Evolutionary conservation across 2,113 vertebrate species (phyloP), one percentile per base, ranked within the genome.

Genomic region (Grantiella picta): DNA sequence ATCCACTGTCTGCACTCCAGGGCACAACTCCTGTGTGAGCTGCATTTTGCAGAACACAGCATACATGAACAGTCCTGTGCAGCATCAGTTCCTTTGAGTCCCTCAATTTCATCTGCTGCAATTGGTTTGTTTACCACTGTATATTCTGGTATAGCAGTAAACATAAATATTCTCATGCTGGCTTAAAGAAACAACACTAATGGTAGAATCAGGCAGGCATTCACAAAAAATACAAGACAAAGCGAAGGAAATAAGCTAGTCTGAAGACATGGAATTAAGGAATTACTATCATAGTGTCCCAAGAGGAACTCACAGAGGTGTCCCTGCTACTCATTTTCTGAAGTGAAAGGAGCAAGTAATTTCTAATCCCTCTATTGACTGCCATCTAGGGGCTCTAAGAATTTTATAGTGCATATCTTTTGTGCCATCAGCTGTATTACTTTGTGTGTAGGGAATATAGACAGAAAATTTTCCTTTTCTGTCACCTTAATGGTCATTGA

Each of bases 351-450:
- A 66, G 71, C 66, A 92, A 94, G 64, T 65, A 0, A 82, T 78
- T 96, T 70, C 87, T 94, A 95, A 96, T 80, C 82, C 82, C 96
- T 97, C 82, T 72, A 94, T 90, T 96, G 95, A 95, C 94, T 97
- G 95, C 96, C 95, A 97, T 93, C 96, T 97, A 96, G 96, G 93
- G 94, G 93, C 90, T 12, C 72, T 83, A 70, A 60, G 88, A 86
- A 86, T 94, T 92, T 86, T 83, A 73, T 90, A 83, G 68, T 66
- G 76, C 53, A 52, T 95, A 77, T 91, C 84, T 90, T 92, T 69
- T 65, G 27, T 91, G 42, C 71, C 42, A 87, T 73, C 87, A 91
- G 35, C 47, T 88, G 56, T 45, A 47, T 82, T 89, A 61, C 63
- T 78, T 73, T 70, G 33, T 68, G 38, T 42, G 8, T 27, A 36